phyloP scores from a whole-genome alignment of 64 coral and sea anemone species.

The Porites australiensis region DNA sequence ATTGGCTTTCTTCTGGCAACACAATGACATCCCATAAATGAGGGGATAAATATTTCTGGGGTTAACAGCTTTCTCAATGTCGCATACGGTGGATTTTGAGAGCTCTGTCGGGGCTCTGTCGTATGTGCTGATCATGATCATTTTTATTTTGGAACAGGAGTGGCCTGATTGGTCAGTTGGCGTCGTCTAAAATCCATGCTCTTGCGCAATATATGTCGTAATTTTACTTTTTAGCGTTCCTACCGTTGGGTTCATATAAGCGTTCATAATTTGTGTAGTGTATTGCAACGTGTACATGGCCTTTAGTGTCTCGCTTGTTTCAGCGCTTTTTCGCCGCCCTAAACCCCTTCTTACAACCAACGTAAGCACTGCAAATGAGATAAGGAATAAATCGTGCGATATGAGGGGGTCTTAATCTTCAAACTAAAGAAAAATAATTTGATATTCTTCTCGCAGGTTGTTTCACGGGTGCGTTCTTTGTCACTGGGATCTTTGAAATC shows the following conservation, averaged over 20 bases:
- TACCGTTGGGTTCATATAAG: not conserved
- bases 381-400: not conserved
- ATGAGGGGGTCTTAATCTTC: not conserved
- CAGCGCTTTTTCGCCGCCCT: not conserved
- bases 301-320: not conserved
- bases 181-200: not conserved
- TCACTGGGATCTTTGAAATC: slow-evolving; percentile 18
- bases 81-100: no score
- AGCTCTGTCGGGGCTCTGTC: no score
- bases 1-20: no score
- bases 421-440: not conserved
- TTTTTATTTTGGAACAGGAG: no score
- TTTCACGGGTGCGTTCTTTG: not conserved
- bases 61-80: no score
- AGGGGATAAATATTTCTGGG: no score
- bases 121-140: no score
- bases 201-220: slow-evolving; percentile 50
- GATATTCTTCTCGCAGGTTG: not conserved
- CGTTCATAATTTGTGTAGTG: not conserved
- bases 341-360: not conserved
- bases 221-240: not conserved
- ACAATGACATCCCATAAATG: no score
- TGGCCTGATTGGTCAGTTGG: slow-evolving; percentile 12
- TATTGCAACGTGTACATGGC: not conserved
- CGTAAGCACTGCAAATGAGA: not conserved